Evolutionary conservation across 2,113 vertebrate species (phyloP).

Genomic region (Tyrannus savana): DNA sequence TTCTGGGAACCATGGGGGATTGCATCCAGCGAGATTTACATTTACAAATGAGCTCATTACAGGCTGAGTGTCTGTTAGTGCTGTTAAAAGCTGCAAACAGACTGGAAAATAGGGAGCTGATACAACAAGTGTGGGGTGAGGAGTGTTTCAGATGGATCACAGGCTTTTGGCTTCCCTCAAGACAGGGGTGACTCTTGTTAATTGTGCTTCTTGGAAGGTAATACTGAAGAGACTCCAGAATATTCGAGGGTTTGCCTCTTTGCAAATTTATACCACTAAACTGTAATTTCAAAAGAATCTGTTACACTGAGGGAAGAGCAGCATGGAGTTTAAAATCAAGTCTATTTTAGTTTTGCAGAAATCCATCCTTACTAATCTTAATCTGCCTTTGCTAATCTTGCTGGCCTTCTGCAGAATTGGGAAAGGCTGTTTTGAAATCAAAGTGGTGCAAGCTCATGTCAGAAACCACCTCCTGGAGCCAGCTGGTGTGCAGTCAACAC

Average conservation of each 20-base stretch:
- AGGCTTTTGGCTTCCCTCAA: background rate
- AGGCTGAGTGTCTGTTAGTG: background rate
- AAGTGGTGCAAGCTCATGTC: background rate
- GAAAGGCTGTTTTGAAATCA: background rate
- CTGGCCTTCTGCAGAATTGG: background rate
- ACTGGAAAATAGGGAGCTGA: background rate
- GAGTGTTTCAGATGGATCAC: background rate
- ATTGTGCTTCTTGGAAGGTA: background rate
- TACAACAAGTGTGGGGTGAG: background rate
- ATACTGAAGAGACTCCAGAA: background rate
- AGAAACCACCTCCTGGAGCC: background rate
- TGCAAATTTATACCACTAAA: background rate
- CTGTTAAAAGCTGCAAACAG: background rate
- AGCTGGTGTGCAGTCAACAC: background rate
- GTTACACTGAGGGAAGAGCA: background rate
- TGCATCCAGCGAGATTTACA: background rate
- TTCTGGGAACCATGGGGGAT: background rate
- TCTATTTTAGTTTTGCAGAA: conserved; percentile 13
- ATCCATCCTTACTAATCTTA: conserved; percentile 3
- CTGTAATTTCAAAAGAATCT: background rate
- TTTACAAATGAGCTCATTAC: background rate
- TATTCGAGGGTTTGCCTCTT: background rate
- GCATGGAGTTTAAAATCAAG: background rate
- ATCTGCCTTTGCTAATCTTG: background rate
- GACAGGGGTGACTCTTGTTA: background rate